Conservation (phyloP, 2,113 vertebrate species). For the Peromyscus maniculatus region DNA sequence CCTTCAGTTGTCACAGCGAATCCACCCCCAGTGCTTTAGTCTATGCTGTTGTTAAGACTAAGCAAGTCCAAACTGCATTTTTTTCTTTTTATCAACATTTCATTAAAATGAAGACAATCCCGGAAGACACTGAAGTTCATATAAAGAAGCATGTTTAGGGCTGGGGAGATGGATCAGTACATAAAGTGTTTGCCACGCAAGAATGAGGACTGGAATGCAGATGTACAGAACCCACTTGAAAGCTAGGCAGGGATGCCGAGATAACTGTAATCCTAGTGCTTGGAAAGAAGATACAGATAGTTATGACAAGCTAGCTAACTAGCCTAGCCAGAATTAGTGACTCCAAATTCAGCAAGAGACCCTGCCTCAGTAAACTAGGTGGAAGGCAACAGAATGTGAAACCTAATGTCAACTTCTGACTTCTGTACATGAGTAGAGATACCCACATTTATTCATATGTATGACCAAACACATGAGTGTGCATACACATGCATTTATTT, state of each 20-base stretch:
- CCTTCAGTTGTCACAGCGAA: neutral
- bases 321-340: neutral
- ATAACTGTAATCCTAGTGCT: neutral
- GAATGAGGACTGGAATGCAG: neutral
- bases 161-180: neutral
- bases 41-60: neutral
- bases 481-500: neutral
- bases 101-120: neutral
- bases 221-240: neutral
- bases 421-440: neutral
- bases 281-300: neutral
- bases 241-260: neutral
- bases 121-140: neutral
- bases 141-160: neutral
- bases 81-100: neutral
- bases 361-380: neutral
- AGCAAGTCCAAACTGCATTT: neutral
- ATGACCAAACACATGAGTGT: neutral
- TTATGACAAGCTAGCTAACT: neutral
- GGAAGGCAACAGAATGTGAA: neutral
- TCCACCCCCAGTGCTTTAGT: neutral
- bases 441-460: too few species aligned
- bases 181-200: neutral
- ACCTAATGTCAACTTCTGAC: neutral
- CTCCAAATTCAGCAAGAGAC: too few species aligned